Evolutionary conservation across 2,888 invertebrate genomes (phyloP).

Genomic region (Meteorus colon): DNA sequence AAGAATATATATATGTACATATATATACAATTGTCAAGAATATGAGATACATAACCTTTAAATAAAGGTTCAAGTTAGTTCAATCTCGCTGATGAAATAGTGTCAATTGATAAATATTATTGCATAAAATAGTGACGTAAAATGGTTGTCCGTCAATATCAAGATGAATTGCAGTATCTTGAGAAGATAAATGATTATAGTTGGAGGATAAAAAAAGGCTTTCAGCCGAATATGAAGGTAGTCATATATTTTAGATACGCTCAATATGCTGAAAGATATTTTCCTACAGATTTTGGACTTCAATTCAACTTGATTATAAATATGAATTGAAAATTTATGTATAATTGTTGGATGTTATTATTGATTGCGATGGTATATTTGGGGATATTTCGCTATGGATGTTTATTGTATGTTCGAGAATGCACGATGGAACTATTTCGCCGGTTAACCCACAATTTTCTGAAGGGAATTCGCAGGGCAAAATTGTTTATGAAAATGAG

Average conservation of each 20-base stretch:
- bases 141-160: slow-evolving; percentile 93
- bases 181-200: slow-evolving; percentile 89
- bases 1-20: no score
- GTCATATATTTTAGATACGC: not conserved
- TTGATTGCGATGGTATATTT: no score
- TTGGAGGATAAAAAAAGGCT: slow-evolving; percentile 98
- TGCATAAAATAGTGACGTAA: slow-evolving; percentile 57
- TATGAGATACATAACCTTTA: no score
- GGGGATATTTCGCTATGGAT: no score
- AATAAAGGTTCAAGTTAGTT: not conserved
- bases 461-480: no score
- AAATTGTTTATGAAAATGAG: no score
- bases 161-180: slow-evolving; percentile 94
- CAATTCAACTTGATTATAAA: not conserved
- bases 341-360: not conserved
- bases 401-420: no score
- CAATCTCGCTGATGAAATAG: not conserved
- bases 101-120: not conserved
- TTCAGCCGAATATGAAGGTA: slow-evolving; percentile 98
- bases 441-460: no score
- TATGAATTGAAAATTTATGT: not conserved
- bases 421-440: no score
- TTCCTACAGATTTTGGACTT: not conserved
- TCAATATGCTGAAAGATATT: not conserved
- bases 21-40: no score